Evolutionary conservation across 2,113 vertebrate species (phyloP).

Genomic region (Notechis scutatus): DNA sequence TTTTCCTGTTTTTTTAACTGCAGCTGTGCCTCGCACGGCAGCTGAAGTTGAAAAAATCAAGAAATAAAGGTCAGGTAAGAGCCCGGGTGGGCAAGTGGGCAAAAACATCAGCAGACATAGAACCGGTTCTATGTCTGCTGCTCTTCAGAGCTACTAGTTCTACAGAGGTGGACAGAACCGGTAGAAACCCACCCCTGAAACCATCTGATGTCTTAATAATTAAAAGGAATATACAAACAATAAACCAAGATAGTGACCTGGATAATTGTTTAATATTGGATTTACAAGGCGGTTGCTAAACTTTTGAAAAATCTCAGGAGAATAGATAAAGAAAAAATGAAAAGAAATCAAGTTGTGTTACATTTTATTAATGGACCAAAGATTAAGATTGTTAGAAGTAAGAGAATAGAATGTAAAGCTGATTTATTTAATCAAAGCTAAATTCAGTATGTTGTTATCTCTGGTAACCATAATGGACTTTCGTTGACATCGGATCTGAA

Average conservation of each 20-base stretch:
- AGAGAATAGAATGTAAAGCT: not conserved
- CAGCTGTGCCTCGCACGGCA: too few relatives aligned
- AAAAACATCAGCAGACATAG: too few relatives aligned
- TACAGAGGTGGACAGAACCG: too few relatives aligned
- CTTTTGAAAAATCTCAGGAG: not conserved
- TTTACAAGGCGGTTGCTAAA: not conserved
- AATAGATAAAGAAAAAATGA: not conserved
- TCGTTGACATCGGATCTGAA: not conserved
- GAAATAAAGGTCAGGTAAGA: too few relatives aligned
- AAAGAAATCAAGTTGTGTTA: not conserved
- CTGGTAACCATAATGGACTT: not conserved
- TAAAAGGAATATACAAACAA: not conserved
- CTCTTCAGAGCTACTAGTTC: too few relatives aligned
- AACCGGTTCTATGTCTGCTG: too few relatives aligned
- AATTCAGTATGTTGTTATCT: not conserved
- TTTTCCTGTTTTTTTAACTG: too few relatives aligned
- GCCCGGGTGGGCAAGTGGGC: too few relatives aligned
- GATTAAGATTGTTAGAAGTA: not conserved
- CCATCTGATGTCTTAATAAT: not conserved
- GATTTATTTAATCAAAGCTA: not conserved
- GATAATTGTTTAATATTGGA: not conserved
- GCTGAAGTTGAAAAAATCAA: too few relatives aligned
- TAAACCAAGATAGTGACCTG: not conserved
- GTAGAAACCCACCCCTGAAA: not conserved
- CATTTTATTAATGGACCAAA: not conserved